These are phyloP conservation scores for Pogoniulus pusillus DNA, from an alignment of 2,797 vertebrate genomes.

Conservation along the genomic window DNA sequence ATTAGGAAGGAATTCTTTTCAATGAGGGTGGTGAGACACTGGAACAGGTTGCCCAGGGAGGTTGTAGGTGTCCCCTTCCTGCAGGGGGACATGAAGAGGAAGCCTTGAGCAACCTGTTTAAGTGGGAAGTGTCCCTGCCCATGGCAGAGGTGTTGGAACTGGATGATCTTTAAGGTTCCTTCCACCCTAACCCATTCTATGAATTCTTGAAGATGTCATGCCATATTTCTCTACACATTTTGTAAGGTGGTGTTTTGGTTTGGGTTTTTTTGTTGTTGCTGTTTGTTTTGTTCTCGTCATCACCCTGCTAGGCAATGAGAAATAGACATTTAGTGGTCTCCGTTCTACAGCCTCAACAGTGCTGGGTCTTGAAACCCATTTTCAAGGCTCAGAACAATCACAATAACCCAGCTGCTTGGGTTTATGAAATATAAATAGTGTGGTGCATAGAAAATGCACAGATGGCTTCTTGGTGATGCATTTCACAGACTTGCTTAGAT, in stretches of 20 bases:
- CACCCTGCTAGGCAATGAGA: conserved; percentile 18
- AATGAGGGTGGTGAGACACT: no score
- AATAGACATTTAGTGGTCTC: conserved; percentile 24
- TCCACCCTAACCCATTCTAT: no score
- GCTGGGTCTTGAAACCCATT: conserved; percentile 38
- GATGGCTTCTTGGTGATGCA: conserved; percentile 58
- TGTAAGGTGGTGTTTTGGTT: neutral
- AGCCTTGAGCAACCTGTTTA: no score
- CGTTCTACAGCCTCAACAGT: neutral
- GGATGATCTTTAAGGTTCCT: no score
- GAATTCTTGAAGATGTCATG: no score
- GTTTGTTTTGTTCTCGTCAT: neutral
- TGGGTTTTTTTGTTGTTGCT: no score
- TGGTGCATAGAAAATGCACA: conserved; percentile 41
- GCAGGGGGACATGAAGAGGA: no score
- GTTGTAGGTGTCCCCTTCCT: no score
- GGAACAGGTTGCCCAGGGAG: no score
- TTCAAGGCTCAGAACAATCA: conserved; percentile 43
- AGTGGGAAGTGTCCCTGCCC: no score
- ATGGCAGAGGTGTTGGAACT: no score
- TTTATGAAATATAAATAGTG: conserved; percentile 57
- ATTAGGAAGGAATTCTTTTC: no score
- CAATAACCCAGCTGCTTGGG: conserved; percentile 50
- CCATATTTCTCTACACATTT: neutral
- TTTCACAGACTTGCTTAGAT: conserved; percentile 56